Evolutionary conservation across 2,113 vertebrate species (phyloP), one percentile per base, ranked within the genome.

Genomic region (Caranx ignobilis): DNA sequence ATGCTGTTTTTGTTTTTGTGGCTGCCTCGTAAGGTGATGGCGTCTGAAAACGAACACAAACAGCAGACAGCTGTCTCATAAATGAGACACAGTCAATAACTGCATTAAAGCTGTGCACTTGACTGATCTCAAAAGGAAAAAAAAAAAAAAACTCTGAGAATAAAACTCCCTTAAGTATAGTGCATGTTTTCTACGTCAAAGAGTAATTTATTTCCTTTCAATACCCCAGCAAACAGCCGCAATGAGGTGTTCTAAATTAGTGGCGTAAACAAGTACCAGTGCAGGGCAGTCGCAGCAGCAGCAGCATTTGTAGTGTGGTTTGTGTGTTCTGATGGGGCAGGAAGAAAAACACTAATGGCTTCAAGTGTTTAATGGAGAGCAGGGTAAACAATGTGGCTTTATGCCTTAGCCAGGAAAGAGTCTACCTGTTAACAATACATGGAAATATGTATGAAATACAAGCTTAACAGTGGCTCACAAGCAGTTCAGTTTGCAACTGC

Each of bases 311-410:
- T 21, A 32, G 43, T 26, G 15, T 48, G 59, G 43, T 47, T 43
- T 71, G 56, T 65, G 47, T 50, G 31, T n/a, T 64, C 71, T 62
- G 45, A 64, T 63, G 45, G 37, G 60, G 59, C 35, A 75, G 32
- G 35, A 59, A 69, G 26, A 65, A 63, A 76, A 79, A 76, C 21
- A 35, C 26, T 57, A 64, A 70, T 74, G 48, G 41, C 26, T 84
- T 87, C 37, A 81, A 56, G 65, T 84, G 75, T 16, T 39, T 76
- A 88, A 83, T 60, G 63, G 73, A 87, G 21, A 47, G 35, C 7
- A 31, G 32, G n/a, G 47, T 35, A 85, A 87, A 87, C 69, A 82
- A 75, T 80, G 37, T 68, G 45, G 73, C 73, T 69, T 54, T 50
- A 35, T 82, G 65, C 64, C 32, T 69, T 34, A 16, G 43, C 83